Conservation (phyloP, 2,797 vertebrate genomes). For the Halcyon badia region DNA sequence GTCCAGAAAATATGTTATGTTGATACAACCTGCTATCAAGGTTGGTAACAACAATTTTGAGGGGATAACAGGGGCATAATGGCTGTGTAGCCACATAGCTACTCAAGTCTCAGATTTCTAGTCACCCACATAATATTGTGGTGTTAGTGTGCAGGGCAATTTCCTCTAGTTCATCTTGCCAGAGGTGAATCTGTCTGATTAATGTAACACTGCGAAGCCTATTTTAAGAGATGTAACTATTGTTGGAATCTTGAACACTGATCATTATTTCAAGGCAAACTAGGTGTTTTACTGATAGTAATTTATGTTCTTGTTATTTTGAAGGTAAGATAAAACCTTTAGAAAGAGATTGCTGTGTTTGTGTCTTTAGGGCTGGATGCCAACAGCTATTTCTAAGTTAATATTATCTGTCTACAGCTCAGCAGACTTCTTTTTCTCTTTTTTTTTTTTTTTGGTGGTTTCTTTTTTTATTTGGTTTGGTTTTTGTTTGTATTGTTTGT, state of each 20-base stretch:
- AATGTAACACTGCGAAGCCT: neutral
- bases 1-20: neutral
- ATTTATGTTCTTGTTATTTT: neutral
- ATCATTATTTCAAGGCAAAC: neutral
- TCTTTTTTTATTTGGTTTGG: neutral
- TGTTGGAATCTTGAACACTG: neutral
- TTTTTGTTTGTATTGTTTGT: neutral
- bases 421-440: neutral
- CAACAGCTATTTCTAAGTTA: neutral
- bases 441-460: neutral
- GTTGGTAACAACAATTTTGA: neutral
- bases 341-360: neutral
- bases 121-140: neutral
- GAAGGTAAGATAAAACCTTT: neutral
- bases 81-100: neutral
- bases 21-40: neutral
- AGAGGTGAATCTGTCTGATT: neutral
- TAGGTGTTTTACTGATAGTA: neutral
- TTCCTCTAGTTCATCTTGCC: neutral
- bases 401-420: neutral
- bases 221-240: neutral
- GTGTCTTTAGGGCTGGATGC: neutral
- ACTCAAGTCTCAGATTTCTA: neutral
- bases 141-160: neutral
- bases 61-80: neutral